These are phyloP conservation scores for Polypedilum vanderplanki DNA, from an alignment of 1,140 invertebrate genomes.

Conservation along the genomic window DNA sequence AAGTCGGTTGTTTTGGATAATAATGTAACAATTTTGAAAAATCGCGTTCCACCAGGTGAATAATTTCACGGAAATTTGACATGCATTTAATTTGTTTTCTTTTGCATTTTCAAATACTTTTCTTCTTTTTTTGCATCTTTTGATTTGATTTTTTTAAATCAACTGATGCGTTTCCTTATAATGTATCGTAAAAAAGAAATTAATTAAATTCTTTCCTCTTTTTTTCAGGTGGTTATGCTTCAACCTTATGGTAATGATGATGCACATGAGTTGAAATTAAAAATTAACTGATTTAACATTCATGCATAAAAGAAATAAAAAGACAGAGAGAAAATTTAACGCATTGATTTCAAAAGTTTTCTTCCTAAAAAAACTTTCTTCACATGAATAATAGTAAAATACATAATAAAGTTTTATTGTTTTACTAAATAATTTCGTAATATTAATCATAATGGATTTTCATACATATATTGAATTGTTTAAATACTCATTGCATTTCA, in stretches of 20 bases:
- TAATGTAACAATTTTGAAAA: slow-evolving; percentile 5
- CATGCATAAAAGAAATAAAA: neutral
- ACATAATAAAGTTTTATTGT: neutral
- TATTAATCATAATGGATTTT: slow-evolving; percentile 3
- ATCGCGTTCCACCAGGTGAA: slow-evolving; percentile 21
- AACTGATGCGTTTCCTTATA: neutral
- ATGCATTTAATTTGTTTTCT: too few relatives aligned
- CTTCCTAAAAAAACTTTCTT: neutral
- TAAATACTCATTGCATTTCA: slow-evolving; percentile 16
- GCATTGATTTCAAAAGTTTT: slow-evolving; percentile 19
- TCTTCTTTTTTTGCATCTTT: too few relatives aligned
- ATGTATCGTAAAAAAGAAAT: neutral
- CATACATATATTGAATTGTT: slow-evolving; percentile 9
- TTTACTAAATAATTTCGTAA: slow-evolving; percentile 16
- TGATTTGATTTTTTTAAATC: too few relatives aligned
- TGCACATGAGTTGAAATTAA: neutral
- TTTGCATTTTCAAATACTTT: too few relatives aligned
- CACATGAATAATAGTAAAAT: slow-evolving; percentile 7
- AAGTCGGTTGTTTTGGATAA: neutral
- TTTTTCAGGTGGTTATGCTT: neutral
- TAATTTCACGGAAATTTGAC: neutral
- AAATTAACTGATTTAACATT: neutral
- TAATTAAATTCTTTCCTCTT: neutral
- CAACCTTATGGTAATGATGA: neutral
- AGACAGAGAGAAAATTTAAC: slow-evolving; percentile 19